Conservation (phyloP, 2,888 invertebrate species). For the Ophion ventricosus region DNA sequence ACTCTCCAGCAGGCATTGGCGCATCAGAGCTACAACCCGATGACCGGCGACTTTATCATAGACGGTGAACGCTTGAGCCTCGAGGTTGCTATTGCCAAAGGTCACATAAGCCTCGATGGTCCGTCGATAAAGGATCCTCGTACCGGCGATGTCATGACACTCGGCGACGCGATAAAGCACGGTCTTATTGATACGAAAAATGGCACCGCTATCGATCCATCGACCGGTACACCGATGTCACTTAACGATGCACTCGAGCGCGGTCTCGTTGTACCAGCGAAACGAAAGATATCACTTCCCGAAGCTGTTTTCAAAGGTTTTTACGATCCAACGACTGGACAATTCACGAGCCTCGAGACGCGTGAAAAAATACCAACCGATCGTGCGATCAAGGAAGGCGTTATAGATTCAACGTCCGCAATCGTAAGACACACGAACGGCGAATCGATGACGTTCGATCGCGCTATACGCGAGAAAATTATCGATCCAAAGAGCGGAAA, state of each 20-base stretch:
- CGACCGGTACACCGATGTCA: conserved; percentile 89
- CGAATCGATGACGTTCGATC: conserved; percentile 91
- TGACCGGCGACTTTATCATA: conserved; percentile 89
- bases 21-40: conserved; percentile 91
- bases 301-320: conserved; percentile 97
- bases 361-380: conserved; percentile 92
- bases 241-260: conserved; percentile 93
- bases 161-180: conserved; percentile 90
- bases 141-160: conserved; percentile 91
- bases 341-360: conserved; percentile 92
- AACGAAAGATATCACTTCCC: conserved; percentile 92
- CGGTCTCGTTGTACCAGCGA: conserved; percentile 92
- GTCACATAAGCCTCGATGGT: conserved; percentile 90
- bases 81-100: conserved; percentile 89
- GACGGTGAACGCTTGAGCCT: conserved; percentile 89
- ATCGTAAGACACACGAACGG: conserved; percentile 89
- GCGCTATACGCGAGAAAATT: conserved; percentile 91
- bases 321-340: conserved; percentile 93
- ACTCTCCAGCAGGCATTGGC: conserved; percentile 93
- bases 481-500: conserved; percentile 91
- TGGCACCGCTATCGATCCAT: conserved; percentile 91
- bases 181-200: conserved; percentile 91
- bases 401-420: conserved; percentile 94
- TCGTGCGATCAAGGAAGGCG: conserved; percentile 92
- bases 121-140: conserved; percentile 92